Evolutionary conservation across 2,888 invertebrate genomes (phyloP), one percentile per base, ranked within the genome.

Genomic region (Leucophenga montana): DNA sequence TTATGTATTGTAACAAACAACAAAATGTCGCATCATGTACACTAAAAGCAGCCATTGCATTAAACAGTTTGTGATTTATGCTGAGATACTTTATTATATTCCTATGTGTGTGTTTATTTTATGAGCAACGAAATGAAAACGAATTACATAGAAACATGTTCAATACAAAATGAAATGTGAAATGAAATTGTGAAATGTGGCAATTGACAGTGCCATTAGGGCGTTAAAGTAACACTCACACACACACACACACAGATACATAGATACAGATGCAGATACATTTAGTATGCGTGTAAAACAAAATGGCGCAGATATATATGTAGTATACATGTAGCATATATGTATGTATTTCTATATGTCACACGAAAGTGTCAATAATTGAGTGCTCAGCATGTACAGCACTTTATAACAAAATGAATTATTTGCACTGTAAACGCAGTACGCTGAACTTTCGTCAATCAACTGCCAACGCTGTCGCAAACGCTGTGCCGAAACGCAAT

Each of bases 401-500:
- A 48, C 46, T 54, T 50, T 66, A 50, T 53, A 57, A 53, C 62
- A 67, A 65, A 62, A 66, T 67, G 66, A 65, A 65, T 69, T 69
- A 69, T 53, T 67, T 67, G 39, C 31, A 48, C 33, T 54, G 11
- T 54, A 22, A 13, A 22, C 13, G 33, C 33, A 31, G 16, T 59
- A 13, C 20, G 14, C 18, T 62, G 62, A 46, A 46, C 20, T 62
- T 57, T 62, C 46, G 22, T 59, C 59, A 59, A 59, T 59, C 59
- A 59, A 5, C 22, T 18, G 14, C 39, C 18, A 20, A 50, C 11
- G 33, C n/a, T 53, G 56, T 53, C 13, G 31, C 46, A 48, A 9
- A 14, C 8, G 48, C 27, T 46, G 3, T 33, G 8, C 33, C 8
- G 8, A 33, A 13, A 31, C 18, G 31, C 48, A 18, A 61, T 70